A percentile compares a stretch with the other conserved stretches of the same genome.
Evolutionary conservation across 2,888 invertebrate genomes (phyloP).

Genomic region (Rhodophaea formosa): DNA sequence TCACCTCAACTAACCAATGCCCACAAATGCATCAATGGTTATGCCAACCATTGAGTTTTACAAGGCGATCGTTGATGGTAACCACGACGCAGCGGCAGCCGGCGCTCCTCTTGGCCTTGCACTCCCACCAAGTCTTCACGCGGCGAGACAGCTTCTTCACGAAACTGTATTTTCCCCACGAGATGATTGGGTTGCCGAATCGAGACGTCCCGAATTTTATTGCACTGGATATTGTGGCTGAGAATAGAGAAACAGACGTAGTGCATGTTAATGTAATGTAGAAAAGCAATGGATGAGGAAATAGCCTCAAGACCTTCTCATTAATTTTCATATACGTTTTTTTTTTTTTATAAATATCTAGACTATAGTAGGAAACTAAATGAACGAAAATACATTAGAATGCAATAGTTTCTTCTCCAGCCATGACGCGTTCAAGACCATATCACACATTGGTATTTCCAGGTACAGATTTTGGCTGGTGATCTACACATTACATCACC

Average conservation of each 20-base stretch:
- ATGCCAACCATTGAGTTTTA: conserved; percentile 69
- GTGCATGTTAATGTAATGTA: not conserved
- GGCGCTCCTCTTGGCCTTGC: conserved; percentile 55
- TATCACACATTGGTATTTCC: too few species aligned
- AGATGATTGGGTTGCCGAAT: conserved; percentile 64
- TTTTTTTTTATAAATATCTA: too few species aligned
- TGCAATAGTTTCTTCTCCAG: too few species aligned
- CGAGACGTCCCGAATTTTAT: conserved; percentile 57
- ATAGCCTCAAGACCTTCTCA: not conserved
- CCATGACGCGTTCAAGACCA: too few species aligned
- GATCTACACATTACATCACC: too few species aligned
- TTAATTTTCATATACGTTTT: too few species aligned
- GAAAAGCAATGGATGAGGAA: not conserved
- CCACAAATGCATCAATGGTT: conserved; percentile 62
- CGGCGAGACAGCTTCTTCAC: conserved; percentile 59
- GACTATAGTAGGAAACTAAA: too few species aligned
- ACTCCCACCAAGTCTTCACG: conserved; percentile 71
- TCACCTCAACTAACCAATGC: too few species aligned
- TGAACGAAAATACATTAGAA: too few species aligned
- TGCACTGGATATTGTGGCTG: conserved; percentile 26
- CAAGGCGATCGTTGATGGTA: conserved; percentile 56
- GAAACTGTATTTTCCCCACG: conserved; percentile 67
- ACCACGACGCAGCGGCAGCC: conserved; percentile 64
- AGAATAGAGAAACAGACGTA: too few species aligned
- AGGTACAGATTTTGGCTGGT: too few species aligned